These are phyloP conservation scores for Nymphalis urticae DNA, from an alignment of 2,888 invertebrate species.

Conservation along the genomic window DNA sequence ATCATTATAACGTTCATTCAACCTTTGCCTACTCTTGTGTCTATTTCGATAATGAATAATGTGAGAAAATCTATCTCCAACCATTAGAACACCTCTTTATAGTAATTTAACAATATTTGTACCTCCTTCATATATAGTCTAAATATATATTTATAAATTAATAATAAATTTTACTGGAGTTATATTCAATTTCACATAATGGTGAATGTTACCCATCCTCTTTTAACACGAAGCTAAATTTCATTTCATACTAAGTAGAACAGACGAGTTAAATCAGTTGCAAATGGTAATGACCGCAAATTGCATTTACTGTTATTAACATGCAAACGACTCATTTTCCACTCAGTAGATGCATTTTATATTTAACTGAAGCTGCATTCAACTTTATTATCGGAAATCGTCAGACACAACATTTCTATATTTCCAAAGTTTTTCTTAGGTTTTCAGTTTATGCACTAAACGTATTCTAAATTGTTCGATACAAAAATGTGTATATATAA, in stretches of 20 bases:
- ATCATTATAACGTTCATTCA: no score
- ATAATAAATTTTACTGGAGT: no score
- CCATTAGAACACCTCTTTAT: no score
- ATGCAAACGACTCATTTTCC: conserved; percentile 29
- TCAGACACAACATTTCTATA: no score
- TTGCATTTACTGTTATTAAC: conserved; percentile 36
- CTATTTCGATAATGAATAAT: no score
- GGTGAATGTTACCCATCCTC: no score
- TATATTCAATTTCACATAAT: no score
- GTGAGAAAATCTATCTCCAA: no score
- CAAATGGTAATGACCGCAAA: conserved; percentile 33
- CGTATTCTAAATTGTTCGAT: neutral
- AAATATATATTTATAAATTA: no score
- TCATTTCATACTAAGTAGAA: neutral
- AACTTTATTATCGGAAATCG: neutral
- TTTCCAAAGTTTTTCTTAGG: neutral
- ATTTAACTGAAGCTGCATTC: conserved; percentile 15
- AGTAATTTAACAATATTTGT: no score
- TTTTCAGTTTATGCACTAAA: neutral
- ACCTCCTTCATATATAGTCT: no score
- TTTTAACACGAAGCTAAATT: neutral
- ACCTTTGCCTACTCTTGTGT: no score
- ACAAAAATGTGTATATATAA: neutral
- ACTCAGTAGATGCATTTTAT: conserved; percentile 17
- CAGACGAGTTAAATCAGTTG: conserved; percentile 20